These are phyloP conservation scores for Acanthosoma haemorrhoidale DNA, from an alignment of 2,888 invertebrate species.

Conservation along the genomic window DNA sequence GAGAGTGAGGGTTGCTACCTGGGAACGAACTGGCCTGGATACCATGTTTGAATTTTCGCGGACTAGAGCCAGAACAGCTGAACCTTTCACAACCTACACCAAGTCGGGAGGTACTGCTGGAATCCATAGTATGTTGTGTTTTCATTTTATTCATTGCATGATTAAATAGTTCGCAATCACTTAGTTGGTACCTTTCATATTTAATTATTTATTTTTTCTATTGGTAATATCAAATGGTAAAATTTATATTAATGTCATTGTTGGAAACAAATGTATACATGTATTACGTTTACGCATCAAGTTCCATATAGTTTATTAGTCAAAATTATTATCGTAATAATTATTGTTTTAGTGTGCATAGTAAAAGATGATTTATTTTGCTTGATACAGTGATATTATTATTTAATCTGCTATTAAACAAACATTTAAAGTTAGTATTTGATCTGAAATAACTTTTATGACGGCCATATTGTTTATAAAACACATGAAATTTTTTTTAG, in stretches of 20 bases:
- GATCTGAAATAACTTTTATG: background rate
- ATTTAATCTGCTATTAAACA: slow-evolving; percentile 21
- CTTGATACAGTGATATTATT: background rate
- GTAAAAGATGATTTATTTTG: slow-evolving; percentile 25
- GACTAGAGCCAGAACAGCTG: slow-evolving; percentile 16
- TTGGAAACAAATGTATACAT: slow-evolving; percentile 12
- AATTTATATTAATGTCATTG: slow-evolving; percentile 13
- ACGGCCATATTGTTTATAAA: slow-evolving; percentile 30
- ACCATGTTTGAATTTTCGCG: slow-evolving; percentile 12
- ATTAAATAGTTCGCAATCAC: slow-evolving; percentile 18
- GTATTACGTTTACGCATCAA: slow-evolving; percentile 11
- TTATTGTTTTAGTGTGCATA: slow-evolving; percentile 5
- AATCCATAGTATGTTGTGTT: slow-evolving; percentile 9
- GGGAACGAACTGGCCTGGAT: background rate
- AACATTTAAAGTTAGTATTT: slow-evolving; percentile 21
- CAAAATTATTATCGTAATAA: slow-evolving; percentile 14
- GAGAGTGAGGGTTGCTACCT: background rate
- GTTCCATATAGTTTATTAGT: slow-evolving; percentile 7
- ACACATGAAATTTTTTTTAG: slow-evolving; percentile 25
- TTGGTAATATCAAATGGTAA: background rate
- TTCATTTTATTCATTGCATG: slow-evolving; percentile 7
- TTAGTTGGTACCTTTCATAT: slow-evolving; percentile 2
- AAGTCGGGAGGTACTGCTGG: background rate
- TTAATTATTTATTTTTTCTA: slow-evolving; percentile 3
- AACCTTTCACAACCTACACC: background rate